Evolutionary conservation across 2,113 vertebrate species (phyloP), one percentile per base, ranked within the genome.

Genomic region (Centropristis striata): DNA sequence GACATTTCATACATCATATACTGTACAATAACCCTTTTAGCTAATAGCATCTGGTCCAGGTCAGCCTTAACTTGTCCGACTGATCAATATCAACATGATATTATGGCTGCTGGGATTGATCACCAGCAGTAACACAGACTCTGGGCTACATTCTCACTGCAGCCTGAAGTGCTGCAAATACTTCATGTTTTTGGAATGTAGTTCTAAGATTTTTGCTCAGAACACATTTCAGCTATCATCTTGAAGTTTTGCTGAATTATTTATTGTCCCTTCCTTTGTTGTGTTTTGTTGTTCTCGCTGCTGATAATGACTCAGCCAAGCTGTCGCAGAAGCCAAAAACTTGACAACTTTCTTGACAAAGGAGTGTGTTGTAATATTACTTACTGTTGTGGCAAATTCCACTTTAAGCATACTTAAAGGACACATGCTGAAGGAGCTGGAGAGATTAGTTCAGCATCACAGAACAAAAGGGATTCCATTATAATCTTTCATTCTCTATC

Each of bases 161-260:
- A 32, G 53, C 50, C 47, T 25, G 20, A 42, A 32, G 60, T 32
- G 4, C 53, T 46, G 39, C 39, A 21, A 14, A 32, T 32, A 36
- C 7, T 44, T 32, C 8, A 8, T 13, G 37, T 20, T n/a, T 39
- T 10, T 74, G 54, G 11, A 11, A 20, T 51, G 16, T 9, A 13
- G 37, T 41, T 50, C 13, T 14, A 20, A 18, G 15, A 47, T 41
- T 25, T 53, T 21, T 32, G 8, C 59, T 4, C 32, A 47, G 20
- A 69, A 59, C 28, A 39, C 39, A 36, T 60, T 42, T 72, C 28
- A 77, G 63, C 60, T 23, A 39, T 69, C 28, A n/a, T 44, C 32
- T 70, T 60, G n/a, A 54, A 57, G 59, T 47, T 64, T 60, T 41
- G 28, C 57, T 83, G 80, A 80, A 88, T 77, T 63, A 83, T 85